A percentile compares a stretch with the other conserved stretches of the same genome.
phyloP scores from a whole-genome alignment of 2,888 invertebrate species.

The Troides aeacus region DNA sequence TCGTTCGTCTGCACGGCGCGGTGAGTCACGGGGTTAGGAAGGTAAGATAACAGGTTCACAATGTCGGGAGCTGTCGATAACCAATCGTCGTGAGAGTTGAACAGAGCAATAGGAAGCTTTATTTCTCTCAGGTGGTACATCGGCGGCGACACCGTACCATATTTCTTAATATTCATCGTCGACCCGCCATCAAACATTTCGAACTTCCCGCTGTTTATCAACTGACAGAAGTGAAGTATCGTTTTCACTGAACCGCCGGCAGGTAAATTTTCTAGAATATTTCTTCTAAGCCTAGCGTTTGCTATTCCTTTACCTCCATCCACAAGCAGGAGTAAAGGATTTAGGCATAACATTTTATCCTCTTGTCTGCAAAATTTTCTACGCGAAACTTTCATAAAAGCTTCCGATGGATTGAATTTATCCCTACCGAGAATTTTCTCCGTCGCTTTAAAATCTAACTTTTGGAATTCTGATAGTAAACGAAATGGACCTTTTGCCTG shows the following conservation, averaged over 20 bases:
- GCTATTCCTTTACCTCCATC: constrained; percentile 40
- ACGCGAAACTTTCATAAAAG: constrained; percentile 38
- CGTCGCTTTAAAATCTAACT: constrained; percentile 33
- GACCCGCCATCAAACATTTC: constrained; percentile 45
- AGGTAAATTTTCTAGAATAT: constrained; percentile 37
- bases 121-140: constrained; percentile 41
- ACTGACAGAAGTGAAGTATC: constrained; percentile 50
- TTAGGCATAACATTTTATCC: constrained; percentile 39
- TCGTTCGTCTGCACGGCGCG: constrained; percentile 37
- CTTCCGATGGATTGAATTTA: constrained; percentile 37
- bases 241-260: constrained; percentile 49
- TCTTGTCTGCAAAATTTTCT: constrained; percentile 43
- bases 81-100: constrained; percentile 49
- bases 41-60: constrained; percentile 35
- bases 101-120: constrained; percentile 43
- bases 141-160: constrained; percentile 37
- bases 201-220: constrained; percentile 47
- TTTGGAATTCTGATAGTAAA: constrained; percentile 41
- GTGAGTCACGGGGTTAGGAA: constrained; percentile 41
- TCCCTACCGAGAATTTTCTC: constrained; percentile 39
- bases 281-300: constrained; percentile 31
- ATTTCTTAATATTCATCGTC: constrained; percentile 37
- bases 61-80: constrained; percentile 43
- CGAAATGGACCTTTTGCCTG: constrained; percentile 47
- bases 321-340: constrained; percentile 44